Conservation (phyloP, 2,113 vertebrate species). For the Clupea harengus region DNA sequence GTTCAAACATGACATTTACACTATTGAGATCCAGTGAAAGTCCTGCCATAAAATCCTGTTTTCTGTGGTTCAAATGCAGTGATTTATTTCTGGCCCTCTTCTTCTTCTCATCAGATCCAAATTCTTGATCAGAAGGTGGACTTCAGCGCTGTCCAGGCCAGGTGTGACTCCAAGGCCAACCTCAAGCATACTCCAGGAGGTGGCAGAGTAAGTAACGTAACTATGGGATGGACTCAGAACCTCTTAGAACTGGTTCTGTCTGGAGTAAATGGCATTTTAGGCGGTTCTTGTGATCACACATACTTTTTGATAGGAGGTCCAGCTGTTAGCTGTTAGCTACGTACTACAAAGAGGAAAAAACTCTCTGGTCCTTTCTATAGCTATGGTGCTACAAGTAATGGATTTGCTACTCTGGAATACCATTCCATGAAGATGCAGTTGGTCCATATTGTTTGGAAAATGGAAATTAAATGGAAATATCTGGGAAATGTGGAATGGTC, state of each 20-base stretch:
- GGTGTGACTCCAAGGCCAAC: slow-evolving; percentile 95
- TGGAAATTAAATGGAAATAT: not conserved
- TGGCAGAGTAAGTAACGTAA: slow-evolving; percentile 91
- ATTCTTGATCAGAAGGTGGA: slow-evolving; percentile 89
- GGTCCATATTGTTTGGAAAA: not conserved
- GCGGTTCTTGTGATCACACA: not conserved
- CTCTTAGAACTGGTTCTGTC: not conserved
- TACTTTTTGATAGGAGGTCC: not conserved
- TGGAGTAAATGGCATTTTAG: not conserved
- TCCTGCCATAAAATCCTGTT: not conserved
- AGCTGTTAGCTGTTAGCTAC: not conserved
- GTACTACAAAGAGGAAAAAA: not conserved
- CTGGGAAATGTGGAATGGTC: not conserved
- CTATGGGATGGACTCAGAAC: not conserved
- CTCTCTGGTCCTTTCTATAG: not conserved
- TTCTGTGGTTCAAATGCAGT: not conserved
- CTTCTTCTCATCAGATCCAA: slow-evolving; percentile 26
- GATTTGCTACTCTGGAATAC: not conserved
- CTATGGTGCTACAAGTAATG: not conserved
- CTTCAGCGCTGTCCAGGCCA: slow-evolving; percentile 90
- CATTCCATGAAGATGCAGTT: slow-evolving; percentile 11
- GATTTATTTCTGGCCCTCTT: not conserved
- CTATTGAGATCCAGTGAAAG: not conserved
- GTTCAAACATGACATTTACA: not conserved
- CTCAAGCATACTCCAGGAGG: slow-evolving; percentile 90